Evolutionary conservation across 2,797 vertebrate species (phyloP).

Genomic region (Gymnopithys bicolor): DNA sequence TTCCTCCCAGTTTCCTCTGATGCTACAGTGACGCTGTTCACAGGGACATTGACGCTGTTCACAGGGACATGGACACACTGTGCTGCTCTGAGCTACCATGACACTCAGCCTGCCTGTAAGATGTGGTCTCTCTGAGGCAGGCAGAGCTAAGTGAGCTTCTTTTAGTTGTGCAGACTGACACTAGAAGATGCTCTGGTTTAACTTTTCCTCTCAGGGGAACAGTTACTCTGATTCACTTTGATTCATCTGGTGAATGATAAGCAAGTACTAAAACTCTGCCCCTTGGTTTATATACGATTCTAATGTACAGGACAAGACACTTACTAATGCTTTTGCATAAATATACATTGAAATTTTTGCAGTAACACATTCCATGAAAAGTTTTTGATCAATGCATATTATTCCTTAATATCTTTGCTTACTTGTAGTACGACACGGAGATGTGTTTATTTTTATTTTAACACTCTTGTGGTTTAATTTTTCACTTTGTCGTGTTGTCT

Average conservation of each 20-base stretch:
- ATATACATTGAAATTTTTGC: not conserved
- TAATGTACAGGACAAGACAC: not conserved
- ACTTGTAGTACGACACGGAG: not conserved
- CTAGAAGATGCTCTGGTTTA: not conserved
- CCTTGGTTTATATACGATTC: not conserved
- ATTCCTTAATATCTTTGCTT: not conserved
- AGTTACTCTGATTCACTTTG: not conserved
- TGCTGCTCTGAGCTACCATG: not conserved
- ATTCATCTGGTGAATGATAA: not conserved
- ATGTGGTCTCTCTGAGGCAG: not conserved
- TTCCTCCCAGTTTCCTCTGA: not conserved
- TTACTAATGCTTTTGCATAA: not conserved
- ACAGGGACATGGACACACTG: too few species aligned
- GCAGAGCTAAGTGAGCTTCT: not conserved
- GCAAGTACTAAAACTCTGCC: not conserved
- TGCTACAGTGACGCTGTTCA: not conserved
- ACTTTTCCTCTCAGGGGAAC: not conserved
- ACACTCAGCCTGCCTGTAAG: not conserved
- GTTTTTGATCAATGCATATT: not conserved
- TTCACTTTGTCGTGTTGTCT: not conserved
- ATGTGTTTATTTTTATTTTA: not conserved
- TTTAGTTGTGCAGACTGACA: not conserved
- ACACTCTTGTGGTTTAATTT: not conserved
- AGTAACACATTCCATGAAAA: not conserved
- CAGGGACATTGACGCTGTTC: not conserved